Evolutionary conservation across 2,113 vertebrate species (phyloP).

Genomic region (Tylochromis polylepis): DNA sequence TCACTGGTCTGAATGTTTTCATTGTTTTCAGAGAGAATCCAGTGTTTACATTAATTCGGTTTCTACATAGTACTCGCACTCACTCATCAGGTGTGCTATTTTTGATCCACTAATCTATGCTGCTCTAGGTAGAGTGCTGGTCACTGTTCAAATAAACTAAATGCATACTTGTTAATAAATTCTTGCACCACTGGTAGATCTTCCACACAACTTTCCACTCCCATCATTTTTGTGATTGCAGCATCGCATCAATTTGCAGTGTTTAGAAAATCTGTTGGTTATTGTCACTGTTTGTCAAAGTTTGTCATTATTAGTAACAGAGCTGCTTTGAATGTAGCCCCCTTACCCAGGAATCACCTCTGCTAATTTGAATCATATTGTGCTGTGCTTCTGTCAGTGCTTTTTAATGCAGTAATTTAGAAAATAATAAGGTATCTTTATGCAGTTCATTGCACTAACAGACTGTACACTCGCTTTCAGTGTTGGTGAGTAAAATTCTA

Average conservation of each 20-base stretch:
- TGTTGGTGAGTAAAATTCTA: not conserved
- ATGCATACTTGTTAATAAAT: not conserved
- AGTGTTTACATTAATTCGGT: not conserved
- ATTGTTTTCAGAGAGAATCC: not conserved
- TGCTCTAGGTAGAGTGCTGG: not conserved
- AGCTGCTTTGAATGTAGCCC: not conserved
- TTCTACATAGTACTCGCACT: not conserved
- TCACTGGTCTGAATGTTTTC: not conserved
- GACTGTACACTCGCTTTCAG: not conserved
- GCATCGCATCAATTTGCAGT: not conserved
- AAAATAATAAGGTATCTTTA: too few species aligned
- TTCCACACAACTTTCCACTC: not conserved
- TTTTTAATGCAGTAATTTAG: not conserved
- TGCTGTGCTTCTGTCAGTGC: not conserved
- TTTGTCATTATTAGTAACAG: not conserved
- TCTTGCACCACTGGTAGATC: not conserved
- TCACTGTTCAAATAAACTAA: not conserved
- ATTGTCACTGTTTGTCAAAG: too few species aligned
- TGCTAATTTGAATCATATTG: not conserved
- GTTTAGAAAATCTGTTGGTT: not conserved
- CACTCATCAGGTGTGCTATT: not conserved
- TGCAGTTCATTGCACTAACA: not conserved
- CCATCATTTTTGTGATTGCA: not conserved
- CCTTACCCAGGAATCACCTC: accelerated
- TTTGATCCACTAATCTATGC: not conserved